Evolutionary conservation across 2,797 vertebrate genomes (phyloP), one percentile per base, ranked within the genome.

Genomic region (Pampus argenteus): DNA sequence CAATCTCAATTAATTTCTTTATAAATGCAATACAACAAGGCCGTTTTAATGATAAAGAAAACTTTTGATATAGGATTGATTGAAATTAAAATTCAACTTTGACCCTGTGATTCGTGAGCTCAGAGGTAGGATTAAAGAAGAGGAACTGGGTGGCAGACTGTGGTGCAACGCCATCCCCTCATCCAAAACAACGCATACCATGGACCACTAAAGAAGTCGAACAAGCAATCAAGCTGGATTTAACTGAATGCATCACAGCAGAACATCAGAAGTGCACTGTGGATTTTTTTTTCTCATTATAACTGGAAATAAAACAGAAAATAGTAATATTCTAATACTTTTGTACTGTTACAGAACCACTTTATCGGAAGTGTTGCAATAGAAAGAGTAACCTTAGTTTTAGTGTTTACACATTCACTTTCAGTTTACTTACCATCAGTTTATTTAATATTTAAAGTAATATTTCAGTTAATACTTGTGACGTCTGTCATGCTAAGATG

Each of bases 381-480:
- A 98, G 96, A 95, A 96, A 94, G 94, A 94, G 80, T 93, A 90
- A 96, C 94, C 91, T 93, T 99, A 99, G 97, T 95, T 92, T 44
- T 97, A 98, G 97, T 96, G 97, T 99, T 99, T 97, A 98, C 96
- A 97, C 94, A 91, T 95, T 96, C 95, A 95, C 93, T 96, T 96
- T 97, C 84, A 86, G 85, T 93, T 92, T 90, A 91, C 88, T 86
- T 91, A 86, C 80, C 91, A 94, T 96, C 93, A 94, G 92, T 97
- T 91, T 99, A 99, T 99, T 99, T 99, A 99, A 99, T 99, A 99
- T 99, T 99, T 99, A 99, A 96, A 94, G 92, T 91, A 92, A 97
- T 97, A 95, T 97, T 98, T 98, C 95, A 96, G 96, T 97, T 98
- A 96, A 94, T 96, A 96, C 95, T 96, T 96, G 95, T 97, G 95